Evolutionary conservation across 1,140 invertebrate genomes (phyloP), one percentile per base, ranked within the genome.

Genomic region (Luehdorfia chinensis): DNA sequence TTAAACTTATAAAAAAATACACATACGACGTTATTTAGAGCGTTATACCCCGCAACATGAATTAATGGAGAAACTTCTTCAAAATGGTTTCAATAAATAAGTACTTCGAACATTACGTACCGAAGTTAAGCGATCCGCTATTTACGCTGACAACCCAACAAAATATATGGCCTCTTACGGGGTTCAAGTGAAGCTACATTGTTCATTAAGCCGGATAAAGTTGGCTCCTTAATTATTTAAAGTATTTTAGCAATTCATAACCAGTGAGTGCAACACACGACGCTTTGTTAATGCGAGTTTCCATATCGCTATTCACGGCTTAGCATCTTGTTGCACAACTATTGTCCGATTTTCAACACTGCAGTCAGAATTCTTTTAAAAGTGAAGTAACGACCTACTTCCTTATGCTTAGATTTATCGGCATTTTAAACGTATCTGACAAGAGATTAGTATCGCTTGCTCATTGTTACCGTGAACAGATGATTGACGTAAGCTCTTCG

Each of bases 1-100:
- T n/a, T n/a, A n/a, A n/a, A n/a, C n/a, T n/a, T n/a, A n/a, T n/a
- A n/a, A n/a, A n/a, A n/a, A n/a, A n/a, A n/a, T n/a, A n/a, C n/a
- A n/a, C n/a, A n/a, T n/a, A n/a, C n/a, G n/a, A n/a, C n/a, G n/a
- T n/a, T n/a, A n/a, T n/a, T n/a, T n/a, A n/a, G n/a, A n/a, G n/a
- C n/a, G n/a, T n/a, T n/a, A n/a, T 25, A 43, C 25, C 30, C 27
- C 14, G n/a, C 39, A 15, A 4, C n/a, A 25, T 15, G 27, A 43
- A 43, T 30, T 43, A 30, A 43, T 43, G 14, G 25, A 15, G 25
- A 43, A 46, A 34, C 32, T 41, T 25, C 31, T 44, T 44, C 50
- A 53, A 45, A 54, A 47, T 31, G 25, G 50, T 34, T 39, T 47
- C 47, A 59, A 59, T 59, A 59, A 50, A 59, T 54, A 52, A 58